A percentile compares a stretch with the other conserved stretches of the same genome.
phyloP scores from a whole-genome alignment of 2,113 vertebrate species.

The Oncorhynchus gorbuscha region DNA sequence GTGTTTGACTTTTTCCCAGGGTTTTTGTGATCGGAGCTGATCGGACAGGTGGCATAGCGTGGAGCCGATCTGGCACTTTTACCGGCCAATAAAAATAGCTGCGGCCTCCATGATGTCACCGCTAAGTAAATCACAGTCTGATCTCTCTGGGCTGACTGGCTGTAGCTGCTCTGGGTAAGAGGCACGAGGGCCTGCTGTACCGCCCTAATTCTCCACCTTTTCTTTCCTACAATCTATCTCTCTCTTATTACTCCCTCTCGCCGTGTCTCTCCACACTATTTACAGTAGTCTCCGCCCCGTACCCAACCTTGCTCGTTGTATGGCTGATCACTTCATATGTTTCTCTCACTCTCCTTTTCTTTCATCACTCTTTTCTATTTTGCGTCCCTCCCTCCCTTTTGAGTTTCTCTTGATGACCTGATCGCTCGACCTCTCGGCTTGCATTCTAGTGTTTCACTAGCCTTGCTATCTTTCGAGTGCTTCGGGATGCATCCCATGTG shows the following conservation, averaged over 20 bases:
- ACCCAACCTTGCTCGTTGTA: background rate
- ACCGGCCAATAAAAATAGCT: conserved; percentile 79
- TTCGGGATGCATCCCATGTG: too few species aligned
- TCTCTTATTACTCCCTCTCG: background rate
- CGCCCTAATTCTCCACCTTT: background rate
- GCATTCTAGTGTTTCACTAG: conserved; percentile 2
- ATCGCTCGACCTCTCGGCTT: background rate
- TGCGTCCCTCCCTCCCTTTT: conserved; percentile 1
- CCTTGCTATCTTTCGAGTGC: background rate
- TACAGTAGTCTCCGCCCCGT: background rate
- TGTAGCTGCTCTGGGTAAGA: background rate
- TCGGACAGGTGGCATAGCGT: conserved; percentile 66
- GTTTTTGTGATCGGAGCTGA: conserved; percentile 54
- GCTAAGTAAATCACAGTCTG: conserved; percentile 64
- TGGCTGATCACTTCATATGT: background rate
- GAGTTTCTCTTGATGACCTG: background rate
- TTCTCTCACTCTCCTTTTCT: background rate
- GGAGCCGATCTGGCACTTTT: conserved; percentile 54
- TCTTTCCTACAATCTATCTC: background rate
- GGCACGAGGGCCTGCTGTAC: background rate
- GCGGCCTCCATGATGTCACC: conserved; percentile 75
- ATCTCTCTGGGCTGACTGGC: conserved; percentile 6
- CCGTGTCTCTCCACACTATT: background rate
- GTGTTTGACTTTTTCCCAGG: conserved; percentile 42
- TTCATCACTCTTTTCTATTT: conserved; percentile 7